phyloP scores from a whole-genome alignment of 2,797 vertebrate species.

The Eupleurogrammus muticus region DNA sequence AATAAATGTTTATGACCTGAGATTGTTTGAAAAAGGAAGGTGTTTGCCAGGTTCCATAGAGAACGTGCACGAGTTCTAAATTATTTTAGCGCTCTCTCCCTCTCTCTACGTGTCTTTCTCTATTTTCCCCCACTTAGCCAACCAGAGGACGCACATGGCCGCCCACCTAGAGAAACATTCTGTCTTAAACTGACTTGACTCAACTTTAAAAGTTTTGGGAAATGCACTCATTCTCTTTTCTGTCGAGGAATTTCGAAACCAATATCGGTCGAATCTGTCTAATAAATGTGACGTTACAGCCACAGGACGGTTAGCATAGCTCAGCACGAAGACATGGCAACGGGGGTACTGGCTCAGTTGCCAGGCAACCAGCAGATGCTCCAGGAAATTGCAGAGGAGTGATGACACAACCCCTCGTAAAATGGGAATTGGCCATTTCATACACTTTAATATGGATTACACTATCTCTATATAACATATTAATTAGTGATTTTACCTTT shows the following conservation, averaged over 20 bases:
- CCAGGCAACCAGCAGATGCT: neutral
- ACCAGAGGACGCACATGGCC: too few relatives aligned
- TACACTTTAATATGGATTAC: too few relatives aligned
- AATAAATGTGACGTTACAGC: neutral
- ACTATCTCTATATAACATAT: neutral
- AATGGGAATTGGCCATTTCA: neutral
- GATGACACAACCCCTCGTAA: neutral
- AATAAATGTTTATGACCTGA: neutral
- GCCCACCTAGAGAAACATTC: too few relatives aligned
- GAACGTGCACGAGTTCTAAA: neutral
- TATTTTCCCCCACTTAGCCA: neutral
- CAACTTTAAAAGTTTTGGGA: neutral
- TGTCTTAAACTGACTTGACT: too few relatives aligned
- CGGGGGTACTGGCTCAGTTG: neutral
- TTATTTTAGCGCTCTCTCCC: too few relatives aligned
- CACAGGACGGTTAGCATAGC: neutral
- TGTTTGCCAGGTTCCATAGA: neutral
- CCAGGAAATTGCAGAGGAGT: neutral
- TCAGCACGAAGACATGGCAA: neutral
- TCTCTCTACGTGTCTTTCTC: too few relatives aligned
- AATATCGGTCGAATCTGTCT: neutral
- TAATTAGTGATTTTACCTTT: too few relatives aligned
- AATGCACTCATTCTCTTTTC: neutral
- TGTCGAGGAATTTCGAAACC: neutral
- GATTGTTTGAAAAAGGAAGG: neutral